A percentile compares a stretch with the other conserved stretches of the same genome.
These are phyloP conservation scores for Heteronetta atricapilla DNA, from an alignment of 2,113 vertebrate genomes.

Conservation along the genomic window DNA sequence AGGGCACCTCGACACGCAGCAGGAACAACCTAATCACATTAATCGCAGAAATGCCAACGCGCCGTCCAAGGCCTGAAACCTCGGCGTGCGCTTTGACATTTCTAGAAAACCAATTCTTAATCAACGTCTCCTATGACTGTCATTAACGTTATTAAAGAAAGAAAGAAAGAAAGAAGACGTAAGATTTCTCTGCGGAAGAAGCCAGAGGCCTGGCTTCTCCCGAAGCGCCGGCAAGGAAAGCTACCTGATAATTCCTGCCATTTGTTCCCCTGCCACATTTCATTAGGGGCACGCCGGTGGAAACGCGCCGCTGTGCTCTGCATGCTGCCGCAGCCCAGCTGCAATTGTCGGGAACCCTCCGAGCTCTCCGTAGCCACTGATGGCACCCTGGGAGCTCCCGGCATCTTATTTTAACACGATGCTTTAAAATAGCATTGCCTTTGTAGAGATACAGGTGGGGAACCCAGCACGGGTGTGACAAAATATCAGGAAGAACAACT, in stretches of 20 bases:
- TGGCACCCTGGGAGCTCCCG: neutral
- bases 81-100: conserved; percentile 12
- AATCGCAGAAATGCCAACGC: neutral
- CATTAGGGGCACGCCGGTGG: neutral
- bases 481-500: neutral
- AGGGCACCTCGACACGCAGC: neutral
- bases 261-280: neutral
- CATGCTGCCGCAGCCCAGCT: neutral
- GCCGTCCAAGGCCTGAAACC: neutral
- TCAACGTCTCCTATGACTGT: neutral
- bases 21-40: neutral
- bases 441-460: neutral
- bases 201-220: neutral
- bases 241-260: neutral
- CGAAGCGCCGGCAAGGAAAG: neutral
- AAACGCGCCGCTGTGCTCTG: neutral
- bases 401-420: neutral
- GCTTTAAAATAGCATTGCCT: neutral
- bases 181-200: neutral
- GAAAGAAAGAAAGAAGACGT: neutral
- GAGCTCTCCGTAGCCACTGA: neutral
- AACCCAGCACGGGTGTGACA: neutral
- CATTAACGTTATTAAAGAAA: neutral
- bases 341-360: neutral
- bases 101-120: conserved; percentile 21